Base-by-base conservation (phyloP, 2,113 vertebrate species). In the Steatornis caripensis region DNA sequence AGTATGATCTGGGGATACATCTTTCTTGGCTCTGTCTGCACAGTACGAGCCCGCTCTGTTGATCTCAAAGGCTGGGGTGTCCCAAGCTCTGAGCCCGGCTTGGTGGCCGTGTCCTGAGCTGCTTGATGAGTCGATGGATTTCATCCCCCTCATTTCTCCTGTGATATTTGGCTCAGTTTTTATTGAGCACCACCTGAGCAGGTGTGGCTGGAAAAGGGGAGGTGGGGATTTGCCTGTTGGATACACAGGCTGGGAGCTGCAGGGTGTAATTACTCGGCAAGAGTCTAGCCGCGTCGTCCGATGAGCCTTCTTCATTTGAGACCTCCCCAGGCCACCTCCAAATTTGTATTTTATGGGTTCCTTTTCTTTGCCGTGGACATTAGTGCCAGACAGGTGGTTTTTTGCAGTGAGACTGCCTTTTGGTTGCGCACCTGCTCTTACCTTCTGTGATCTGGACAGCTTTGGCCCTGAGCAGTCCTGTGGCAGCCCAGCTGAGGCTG, bases 161-260 rank as follows among this genome's bases (percentile, higher is more conserved):
- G 65, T 21, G 57, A 30, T 71, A 12, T 18, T 69, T 81, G 30
- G 27, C 68, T 87, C 36, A 60, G 55, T 48, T 89, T 91, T 72
- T 69, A 77, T 58, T 72, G 79, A 93, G 57, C 23, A 13, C 41
- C 46, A 58, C 68, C 71, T 2, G 15, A 80, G 60, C 75, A 80
- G 86, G 84, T 57, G 81, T 82, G 89, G 74, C 61, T 91, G 84
- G 32, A 53, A 46, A 84, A 89, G 81, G n/a, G 43, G 87, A 79
- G 87, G 49, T 82, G 92, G 75, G 90, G 89, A 64, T 81, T 81
- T 80, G 82, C 78, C 74, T 84, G 34, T 84, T 21, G 74, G 87
- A 68, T 53, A 55, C 64, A 41, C 29, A 21, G 49, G 27, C 84
- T 89, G 69, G 58, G 39, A 87, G 39, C 72, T 46, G n/a, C 46